A percentile compares a stretch with the other conserved stretches of the same genome.
These are phyloP conservation scores for Pangasius krempfi DNA, from an alignment of 2,797 vertebrate species.

Conservation along the genomic window DNA sequence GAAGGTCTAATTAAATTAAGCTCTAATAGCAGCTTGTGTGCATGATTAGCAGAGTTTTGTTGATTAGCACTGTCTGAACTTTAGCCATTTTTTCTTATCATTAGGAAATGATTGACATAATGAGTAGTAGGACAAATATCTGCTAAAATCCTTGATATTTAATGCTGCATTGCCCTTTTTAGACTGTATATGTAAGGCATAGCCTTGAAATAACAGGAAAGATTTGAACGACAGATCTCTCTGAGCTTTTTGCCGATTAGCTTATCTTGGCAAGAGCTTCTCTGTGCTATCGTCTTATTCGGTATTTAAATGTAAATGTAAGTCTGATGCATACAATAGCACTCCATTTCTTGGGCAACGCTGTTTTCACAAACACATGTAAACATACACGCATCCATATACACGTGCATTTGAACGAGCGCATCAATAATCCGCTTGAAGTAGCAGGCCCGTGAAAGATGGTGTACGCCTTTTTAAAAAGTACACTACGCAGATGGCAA, in stretches of 20 bases:
- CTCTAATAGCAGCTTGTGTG: constrained; percentile 37
- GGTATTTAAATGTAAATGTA: constrained; percentile 55
- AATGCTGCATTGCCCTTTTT: constrained; percentile 33
- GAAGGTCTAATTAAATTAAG: constrained; percentile 59
- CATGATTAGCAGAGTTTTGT: constrained; percentile 56
- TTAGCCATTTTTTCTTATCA: constrained; percentile 46
- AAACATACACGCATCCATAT: constrained; percentile 45
- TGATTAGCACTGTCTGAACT: constrained; percentile 56
- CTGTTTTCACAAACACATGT: constrained; percentile 54
- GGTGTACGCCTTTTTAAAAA: constrained; percentile 21
- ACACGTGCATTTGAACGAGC: not conserved
- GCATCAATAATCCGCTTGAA: not conserved
- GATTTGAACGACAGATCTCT: constrained; percentile 45
- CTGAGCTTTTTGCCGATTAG: constrained; percentile 46
- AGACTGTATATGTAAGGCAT: constrained; percentile 26
- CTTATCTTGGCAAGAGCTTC: constrained; percentile 57
- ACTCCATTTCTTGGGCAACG: constrained; percentile 44
- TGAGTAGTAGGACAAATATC: constrained; percentile 28
- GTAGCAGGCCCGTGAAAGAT: constrained; percentile 2
- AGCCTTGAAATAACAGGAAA: constrained; percentile 52
- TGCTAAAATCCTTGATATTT: constrained; percentile 20
- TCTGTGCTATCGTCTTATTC: constrained; percentile 49
- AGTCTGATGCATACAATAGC: constrained; percentile 50
- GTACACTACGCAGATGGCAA: constrained; percentile 43
- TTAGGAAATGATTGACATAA: constrained; percentile 55